Evolutionary conservation across 2,888 invertebrate genomes (phyloP), one percentile per base, ranked within the genome.

Genomic region (Nebria brevicollis): DNA sequence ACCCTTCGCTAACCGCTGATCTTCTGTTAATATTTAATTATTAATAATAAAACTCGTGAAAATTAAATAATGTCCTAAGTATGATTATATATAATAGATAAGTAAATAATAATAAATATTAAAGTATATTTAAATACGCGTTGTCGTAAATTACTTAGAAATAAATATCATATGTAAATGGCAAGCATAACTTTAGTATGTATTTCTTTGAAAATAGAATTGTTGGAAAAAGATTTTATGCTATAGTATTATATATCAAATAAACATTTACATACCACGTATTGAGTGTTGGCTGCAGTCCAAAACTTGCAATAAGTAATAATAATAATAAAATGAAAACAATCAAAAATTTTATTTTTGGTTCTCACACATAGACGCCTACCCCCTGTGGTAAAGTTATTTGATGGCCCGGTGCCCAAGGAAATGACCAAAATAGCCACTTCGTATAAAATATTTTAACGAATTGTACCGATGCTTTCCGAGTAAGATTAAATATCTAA

Each of bases 391-490:
- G 83, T 84, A 82, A 80, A 20, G 75, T 64, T 66, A 80, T 80
- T 64, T 75, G 68, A 85, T 87, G 87, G 87, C 87, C 86, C 83
- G 78, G 84, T 87, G 87, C 87, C 87, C 87, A 87, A 86, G 86
- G 84, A 83, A 80, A 42, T 83, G 84, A 85, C 84, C 77, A 84
- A 87, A 87, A 87, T 87, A 87, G 86, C 85, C 81, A 73, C 54
- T 11, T 54, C 54, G 54, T 3, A 54, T 54, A 11, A 54, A 54
- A 54, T 54, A 54, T 13, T 54, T 54, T 13, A 54, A 54, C 54
- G 54, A 54, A 54, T 54, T 54, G 8, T 54, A 54, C 54, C 54
- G 54, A 54, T 54, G 13, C 13, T 8, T 54, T 54, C 54, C 54
- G 54, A 54, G 54, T 54, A 11, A 11, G 2, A 8, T 13, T 8